Evolutionary conservation across 2,797 vertebrate genomes (phyloP).

Genomic region (Neosilurus mollespiculum): DNA sequence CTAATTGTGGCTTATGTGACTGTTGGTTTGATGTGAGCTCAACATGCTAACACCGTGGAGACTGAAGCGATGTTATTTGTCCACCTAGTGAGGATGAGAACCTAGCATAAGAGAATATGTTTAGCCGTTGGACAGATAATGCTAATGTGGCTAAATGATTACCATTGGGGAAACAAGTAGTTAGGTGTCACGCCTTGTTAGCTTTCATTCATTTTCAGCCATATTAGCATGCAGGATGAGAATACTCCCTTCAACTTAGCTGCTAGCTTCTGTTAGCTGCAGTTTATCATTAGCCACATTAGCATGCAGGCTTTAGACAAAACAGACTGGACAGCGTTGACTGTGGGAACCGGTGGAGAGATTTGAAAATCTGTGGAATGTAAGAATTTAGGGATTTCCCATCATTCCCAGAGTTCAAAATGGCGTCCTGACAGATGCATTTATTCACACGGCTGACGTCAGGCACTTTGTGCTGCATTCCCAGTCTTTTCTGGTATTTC

Average conservation of each 20-base stretch:
- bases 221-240: not conserved
- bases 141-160: constrained; percentile 2
- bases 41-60: too few relatives aligned
- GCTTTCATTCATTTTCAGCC: not conserved
- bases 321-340: not conserved
- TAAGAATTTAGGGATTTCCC: constrained; percentile 9
- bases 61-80: too few relatives aligned
- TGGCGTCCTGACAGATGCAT: not conserved
- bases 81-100: too few relatives aligned
- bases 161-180: not conserved
- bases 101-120: too few relatives aligned
- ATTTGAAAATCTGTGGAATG: constrained; percentile 12
- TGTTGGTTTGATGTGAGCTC: not conserved
- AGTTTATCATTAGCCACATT: constrained; percentile 6
- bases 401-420: not conserved
- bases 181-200: not conserved
- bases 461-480: constrained; percentile 54
- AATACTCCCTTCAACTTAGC: not conserved
- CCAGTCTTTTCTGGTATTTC: constrained; percentile 63
- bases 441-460: constrained; percentile 47
- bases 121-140: too few relatives aligned
- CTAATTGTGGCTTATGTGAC: not conserved
- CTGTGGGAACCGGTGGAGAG: constrained; percentile 26
- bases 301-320: not conserved
- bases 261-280: not conserved